These are phyloP conservation scores for Acrocyrtus sp. DNA, from an alignment of 2,888 invertebrate genomes.

Conservation along the genomic window DNA sequence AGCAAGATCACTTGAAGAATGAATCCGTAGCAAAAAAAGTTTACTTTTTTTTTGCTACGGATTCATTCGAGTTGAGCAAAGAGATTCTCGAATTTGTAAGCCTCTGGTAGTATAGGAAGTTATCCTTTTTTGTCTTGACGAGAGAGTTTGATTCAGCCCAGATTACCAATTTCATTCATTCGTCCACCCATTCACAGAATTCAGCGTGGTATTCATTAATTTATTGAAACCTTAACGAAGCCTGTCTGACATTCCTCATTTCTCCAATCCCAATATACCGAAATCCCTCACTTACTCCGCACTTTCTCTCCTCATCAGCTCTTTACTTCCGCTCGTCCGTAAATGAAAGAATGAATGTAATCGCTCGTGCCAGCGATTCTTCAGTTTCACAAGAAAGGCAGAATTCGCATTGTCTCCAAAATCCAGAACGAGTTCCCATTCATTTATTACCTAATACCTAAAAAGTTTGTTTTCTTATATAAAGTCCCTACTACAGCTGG, in stretches of 20 bases:
- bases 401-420: background rate
- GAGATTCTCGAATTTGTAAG: too few species aligned
- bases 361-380: conserved; percentile 6
- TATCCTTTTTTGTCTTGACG: too few species aligned
- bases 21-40: background rate
- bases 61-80: too few species aligned
- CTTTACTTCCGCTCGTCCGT: background rate
- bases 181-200: background rate
- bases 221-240: conserved; percentile 3
- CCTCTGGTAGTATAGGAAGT: too few species aligned
- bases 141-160: too few species aligned
- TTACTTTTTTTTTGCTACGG: background rate
- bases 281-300: background rate
- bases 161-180: conserved; percentile 22
- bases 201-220: background rate
- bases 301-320: background rate
- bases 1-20: too few species aligned
- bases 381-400: conserved; percentile 5
- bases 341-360: background rate
- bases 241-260: background rate
- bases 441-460: too few species aligned
- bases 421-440: too few species aligned
- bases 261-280: background rate
- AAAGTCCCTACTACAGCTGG: too few species aligned
- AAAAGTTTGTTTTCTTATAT: too few species aligned